Evolutionary conservation across 2,797 vertebrate species (phyloP), one percentile per base, ranked within the genome.

Genomic region (Amblyopsis hoosieri): DNA sequence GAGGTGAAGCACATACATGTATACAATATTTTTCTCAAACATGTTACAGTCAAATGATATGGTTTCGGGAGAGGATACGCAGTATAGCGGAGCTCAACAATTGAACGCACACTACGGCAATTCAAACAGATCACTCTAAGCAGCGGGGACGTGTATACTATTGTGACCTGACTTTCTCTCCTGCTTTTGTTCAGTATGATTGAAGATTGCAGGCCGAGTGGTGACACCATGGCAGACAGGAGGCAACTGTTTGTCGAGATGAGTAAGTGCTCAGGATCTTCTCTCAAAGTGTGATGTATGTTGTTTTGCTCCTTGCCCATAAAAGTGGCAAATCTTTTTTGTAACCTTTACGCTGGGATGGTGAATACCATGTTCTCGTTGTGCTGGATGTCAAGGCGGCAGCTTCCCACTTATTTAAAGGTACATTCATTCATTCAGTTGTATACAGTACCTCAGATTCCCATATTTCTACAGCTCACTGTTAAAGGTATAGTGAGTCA

Each of bases 201-300:
- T 95, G 96, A 98, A 93, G 96, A 97, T 88, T 91, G 91, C 85
- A 89, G 91, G 83, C 89, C 86, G 92, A 94, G 93, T 87, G 92
- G 93, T 87, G 94, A 95, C 93, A 96, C 91, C 93, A 99, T 99
- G 98, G 96, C 97, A 89, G 97, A 98, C 87, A 95, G 96, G 95
- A 95, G 97, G 93, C 97, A 99, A 91, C 94, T 99, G 91, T 99
- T 98, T 94, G 96, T 96, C 81, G 98, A 99, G 92, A 99, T 99
- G 98, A 96, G 98, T 99, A 93, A 97, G 98, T 97, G 89, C 78
- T 75, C 71, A 76, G 74, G 61, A 63, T 51, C 53, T 8, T 54
- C 48, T 58, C 37, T 54, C 46, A 31, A 13, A 29, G 8, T 4
- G 3, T 77, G 75, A 82, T 83, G 57, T 67, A 57, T 51, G 45